Percentiles rank a stretch among this genome's conserved stretches.
phyloP scores from a whole-genome alignment of 1,140 invertebrate genomes.

The Brachionus rubens region DNA sequence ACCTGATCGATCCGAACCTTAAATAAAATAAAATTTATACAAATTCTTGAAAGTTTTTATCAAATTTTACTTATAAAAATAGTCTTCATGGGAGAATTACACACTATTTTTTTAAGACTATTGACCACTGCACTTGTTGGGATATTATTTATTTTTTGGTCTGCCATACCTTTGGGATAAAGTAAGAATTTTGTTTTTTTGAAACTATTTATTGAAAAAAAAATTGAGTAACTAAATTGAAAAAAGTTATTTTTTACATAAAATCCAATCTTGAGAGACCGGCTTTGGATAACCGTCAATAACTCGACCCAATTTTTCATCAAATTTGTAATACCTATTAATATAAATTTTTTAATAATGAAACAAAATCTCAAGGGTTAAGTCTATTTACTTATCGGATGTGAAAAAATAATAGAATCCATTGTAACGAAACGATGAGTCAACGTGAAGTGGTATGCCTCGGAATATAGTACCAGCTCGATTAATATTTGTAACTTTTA shows the following conservation, averaged over 20 bases:
- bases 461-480: not conserved
- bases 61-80: too few species aligned
- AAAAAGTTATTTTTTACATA: not conserved
- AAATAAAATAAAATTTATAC: too few species aligned
- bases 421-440: not conserved
- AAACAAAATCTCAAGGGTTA: too few species aligned
- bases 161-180: too few species aligned
- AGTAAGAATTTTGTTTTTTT: not conserved
- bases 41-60: too few species aligned
- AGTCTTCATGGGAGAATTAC: too few species aligned
- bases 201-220: not conserved
- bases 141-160: too few species aligned
- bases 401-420: not conserved
- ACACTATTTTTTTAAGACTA: too few species aligned
- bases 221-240: not conserved
- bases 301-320: not conserved
- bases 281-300: not conserved
- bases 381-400: not conserved
- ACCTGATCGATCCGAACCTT: too few species aligned
- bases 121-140: too few species aligned
- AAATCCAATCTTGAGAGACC: not conserved
- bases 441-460: slow-evolving; percentile 1
- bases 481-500: slow-evolving; percentile 9
- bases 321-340: slow-evolving; percentile 16
- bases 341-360: too few species aligned